Base-by-base conservation (phyloP, 2,113 vertebrate genomes). In the Nothocercus nigrocapillus region DNA sequence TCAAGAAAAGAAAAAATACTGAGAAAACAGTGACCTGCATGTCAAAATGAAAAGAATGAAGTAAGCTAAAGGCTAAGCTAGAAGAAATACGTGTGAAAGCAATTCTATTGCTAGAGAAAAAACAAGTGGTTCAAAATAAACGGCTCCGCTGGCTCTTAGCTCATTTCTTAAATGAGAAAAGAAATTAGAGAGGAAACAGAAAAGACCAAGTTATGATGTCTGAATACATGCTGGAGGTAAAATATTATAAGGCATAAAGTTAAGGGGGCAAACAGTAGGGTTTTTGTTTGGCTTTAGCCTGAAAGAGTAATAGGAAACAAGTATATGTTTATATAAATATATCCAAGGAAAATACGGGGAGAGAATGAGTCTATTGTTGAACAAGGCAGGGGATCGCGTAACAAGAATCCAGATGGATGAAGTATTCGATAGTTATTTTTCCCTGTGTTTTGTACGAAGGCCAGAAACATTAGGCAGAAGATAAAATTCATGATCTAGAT, bases 301-400 rank as follows among this genome's bases (percentile, higher is more conserved):
- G 67, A 77, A 94, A 95, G 74, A 90, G 86, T 94, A 94, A 93
- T 80, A 72, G 67, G 83, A 94, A 96, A 93, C 86, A 93, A 92
- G 94, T 90, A 84, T 66, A 94, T 74, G 70, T 66, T 96, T 90
- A 94, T 80, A 96, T 82, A 92, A 95, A 96, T 82, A 96, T 42
- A 90, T 92, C 86, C 54, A 89, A 88, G 75, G 78, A 95, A 97
- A 93, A 96, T 49, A 93, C 1, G 84, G 27, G 21, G 21, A 94
- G 47, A 97, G 90, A 97, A 97, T 73, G 53, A 32, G 27, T 85
- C 81, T 84, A 89, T 94, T 97, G 96, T 96, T 94, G 77, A 89
- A 82, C 40, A 84, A 85, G 67, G 92, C 83, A 89, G 77, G 36
- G 77, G 81, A 93, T 93, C 94, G 90, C 45, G 32, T 95, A 94